phyloP scores from a whole-genome alignment of 2,797 vertebrate species.

The Leptodactylus fallax region DNA sequence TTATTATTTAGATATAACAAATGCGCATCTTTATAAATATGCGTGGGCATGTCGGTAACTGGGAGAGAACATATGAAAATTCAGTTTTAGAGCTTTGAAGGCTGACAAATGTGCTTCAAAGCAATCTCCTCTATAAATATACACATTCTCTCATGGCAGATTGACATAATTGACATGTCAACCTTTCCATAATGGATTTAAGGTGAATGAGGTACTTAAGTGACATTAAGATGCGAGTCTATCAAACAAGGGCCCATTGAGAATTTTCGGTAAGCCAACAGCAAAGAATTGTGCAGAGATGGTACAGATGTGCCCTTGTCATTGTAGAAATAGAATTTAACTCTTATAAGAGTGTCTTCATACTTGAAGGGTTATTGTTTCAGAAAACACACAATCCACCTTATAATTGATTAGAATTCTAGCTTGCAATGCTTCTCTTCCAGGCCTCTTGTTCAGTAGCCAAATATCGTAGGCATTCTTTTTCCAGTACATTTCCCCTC shows the following conservation, averaged over 20 bases:
- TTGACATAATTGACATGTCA: conserved; percentile 42
- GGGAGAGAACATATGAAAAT: background rate
- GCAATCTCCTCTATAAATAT: conserved; percentile 19
- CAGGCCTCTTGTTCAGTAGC: too few species aligned
- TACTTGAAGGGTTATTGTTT: background rate
- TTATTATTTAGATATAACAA: conserved; percentile 16
- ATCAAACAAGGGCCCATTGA: conserved; percentile 14
- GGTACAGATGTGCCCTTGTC: conserved; percentile 15
- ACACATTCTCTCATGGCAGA: conserved; percentile 4
- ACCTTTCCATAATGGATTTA: conserved; percentile 39
- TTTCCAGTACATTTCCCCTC: too few species aligned
- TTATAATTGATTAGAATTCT: background rate
- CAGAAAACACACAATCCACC: background rate
- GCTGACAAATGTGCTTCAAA: background rate
- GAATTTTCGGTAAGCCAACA: background rate
- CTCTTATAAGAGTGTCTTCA: background rate
- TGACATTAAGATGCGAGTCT: conserved; percentile 32
- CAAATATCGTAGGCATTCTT: too few species aligned
- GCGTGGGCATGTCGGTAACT: conserved; percentile 2
- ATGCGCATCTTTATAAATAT: conserved; percentile 19
- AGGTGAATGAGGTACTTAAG: conserved; percentile 30
- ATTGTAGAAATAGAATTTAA: background rate
- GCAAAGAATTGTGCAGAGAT: background rate
- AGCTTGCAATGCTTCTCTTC: too few species aligned
- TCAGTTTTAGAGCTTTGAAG: background rate